phyloP scores from a whole-genome alignment of 2,888 invertebrate genomes.

The Diploptera punctata region DNA sequence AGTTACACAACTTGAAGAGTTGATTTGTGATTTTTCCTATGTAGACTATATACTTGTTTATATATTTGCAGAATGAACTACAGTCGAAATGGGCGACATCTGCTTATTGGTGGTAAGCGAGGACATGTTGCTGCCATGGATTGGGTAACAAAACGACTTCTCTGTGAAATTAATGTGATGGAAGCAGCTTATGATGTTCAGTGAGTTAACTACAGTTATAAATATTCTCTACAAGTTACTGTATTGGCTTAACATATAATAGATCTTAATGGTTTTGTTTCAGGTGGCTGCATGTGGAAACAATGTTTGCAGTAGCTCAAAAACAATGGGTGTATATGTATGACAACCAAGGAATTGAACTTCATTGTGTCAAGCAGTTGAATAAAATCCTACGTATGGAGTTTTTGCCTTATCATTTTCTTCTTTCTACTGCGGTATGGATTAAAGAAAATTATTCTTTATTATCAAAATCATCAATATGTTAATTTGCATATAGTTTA shows the following conservation, averaged over 20 bases:
- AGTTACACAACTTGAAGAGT: too few species aligned
- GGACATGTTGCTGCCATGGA: slow-evolving; percentile 98
- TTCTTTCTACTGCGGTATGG: slow-evolving; percentile 83
- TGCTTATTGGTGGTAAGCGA: slow-evolving; percentile 83
- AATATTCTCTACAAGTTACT: too few species aligned
- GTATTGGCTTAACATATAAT: too few species aligned
- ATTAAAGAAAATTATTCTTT: too few species aligned
- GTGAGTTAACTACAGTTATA: slow-evolving; percentile 55
- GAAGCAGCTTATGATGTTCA: slow-evolving; percentile 91
- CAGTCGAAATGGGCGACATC: slow-evolving; percentile 81
- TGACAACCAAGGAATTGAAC: slow-evolving; percentile 95
- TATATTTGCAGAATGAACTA: slow-evolving; percentile 64
- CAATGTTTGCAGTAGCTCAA: slow-evolving; percentile 97
- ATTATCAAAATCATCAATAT: too few species aligned
- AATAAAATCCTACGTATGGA: slow-evolving; percentile 82
- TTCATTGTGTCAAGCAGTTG: slow-evolving; percentile 93
- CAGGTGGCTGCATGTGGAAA: slow-evolving; percentile 92
- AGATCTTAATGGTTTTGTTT: background rate
- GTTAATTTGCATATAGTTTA: too few species aligned
- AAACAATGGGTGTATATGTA: slow-evolving; percentile 97
- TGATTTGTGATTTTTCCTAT: too few species aligned
- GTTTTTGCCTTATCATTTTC: slow-evolving; percentile 97
- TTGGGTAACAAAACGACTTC: slow-evolving; percentile 94
- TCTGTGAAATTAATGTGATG: slow-evolving; percentile 97
- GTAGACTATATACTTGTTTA: too few species aligned